Conservation (phyloP, 1,140 invertebrate species). For the Trachymyrmex cornetzi region DNA sequence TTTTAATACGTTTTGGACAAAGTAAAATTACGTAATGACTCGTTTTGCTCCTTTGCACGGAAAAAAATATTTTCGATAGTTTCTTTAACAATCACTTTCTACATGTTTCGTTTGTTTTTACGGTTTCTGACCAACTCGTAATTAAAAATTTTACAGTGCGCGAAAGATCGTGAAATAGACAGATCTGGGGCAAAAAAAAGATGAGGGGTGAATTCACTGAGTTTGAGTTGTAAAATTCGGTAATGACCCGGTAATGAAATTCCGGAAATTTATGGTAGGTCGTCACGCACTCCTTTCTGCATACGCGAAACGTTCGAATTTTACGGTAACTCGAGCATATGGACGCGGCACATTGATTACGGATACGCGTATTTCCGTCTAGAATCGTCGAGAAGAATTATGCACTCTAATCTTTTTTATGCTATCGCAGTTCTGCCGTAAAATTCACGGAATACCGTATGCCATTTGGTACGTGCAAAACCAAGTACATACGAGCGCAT, state of each 20-base stretch:
- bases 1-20: background rate
- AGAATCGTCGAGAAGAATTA: constrained; percentile 40
- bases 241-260: constrained; percentile 45
- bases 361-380: constrained; percentile 8
- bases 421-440: constrained; percentile 20
- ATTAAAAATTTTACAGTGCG: background rate
- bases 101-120: background rate
- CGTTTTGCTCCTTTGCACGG: background rate
- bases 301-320: constrained; percentile 26
- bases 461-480: background rate
- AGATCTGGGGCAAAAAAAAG: background rate
- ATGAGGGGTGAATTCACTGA: background rate
- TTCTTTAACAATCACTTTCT: background rate
- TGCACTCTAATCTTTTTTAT: constrained; percentile 48
- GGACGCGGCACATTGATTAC: background rate
- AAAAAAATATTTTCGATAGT: background rate
- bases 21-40: background rate
- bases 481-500: background rate
- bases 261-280: constrained; percentile 25
- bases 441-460: constrained; percentile 16
- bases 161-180: background rate
- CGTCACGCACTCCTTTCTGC: constrained; percentile 1
- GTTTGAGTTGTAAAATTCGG: constrained; percentile 29
- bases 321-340: constrained; percentile 8
- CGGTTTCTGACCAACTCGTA: background rate